Evolutionary conservation across 2,113 vertebrate genomes (phyloP), one percentile per base, ranked within the genome.

Genomic region (Larimichthys crocea): DNA sequence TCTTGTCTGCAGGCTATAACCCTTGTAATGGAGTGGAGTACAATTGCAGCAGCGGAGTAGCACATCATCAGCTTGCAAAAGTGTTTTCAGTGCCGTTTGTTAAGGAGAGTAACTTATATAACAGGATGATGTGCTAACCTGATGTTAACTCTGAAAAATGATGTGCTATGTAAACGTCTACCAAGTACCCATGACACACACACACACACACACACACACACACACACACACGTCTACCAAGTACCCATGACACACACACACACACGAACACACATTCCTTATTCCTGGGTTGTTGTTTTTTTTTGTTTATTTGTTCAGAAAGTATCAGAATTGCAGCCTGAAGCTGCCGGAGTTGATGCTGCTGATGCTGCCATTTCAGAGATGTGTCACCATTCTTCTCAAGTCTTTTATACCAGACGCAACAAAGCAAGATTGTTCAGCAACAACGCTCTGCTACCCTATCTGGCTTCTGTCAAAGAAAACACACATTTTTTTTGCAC

Each of bases 1-100:
- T 65, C 62, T 52, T 78, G 76, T 72, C 80, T 79, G 76, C 49
- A 44, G 77, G 85, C 80, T 76, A 22, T 68, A 72, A 55, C 26
- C 44, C n/a, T 56, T 55, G 60, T 79, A 79, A 76, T 35, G 22
- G 44, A 83, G 22, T 20, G n/a, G 20, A 71, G 29, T 67, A 29
- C 63, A 22, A 24, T 12, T 56, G 59, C 52, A 74, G 31, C 10
- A 53, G 6, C 3, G 2, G 42, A 29, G 31, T 12, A 17, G 50
- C 17, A 83, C 22, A 66, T 67, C 35, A 57, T 48, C 60, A 35
- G 17, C 35, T 44, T 48, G 57, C 31, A 69, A 62, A 62, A 48
- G 31, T 53, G 29, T 22, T 12, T 61, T 74, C 19, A 66, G 29
- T 49, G 10, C 17, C 15, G 48, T 76, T 76, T 79, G 40, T 67